Conservation (phyloP, 2,888 invertebrate species). For the Amiota communis region DNA sequence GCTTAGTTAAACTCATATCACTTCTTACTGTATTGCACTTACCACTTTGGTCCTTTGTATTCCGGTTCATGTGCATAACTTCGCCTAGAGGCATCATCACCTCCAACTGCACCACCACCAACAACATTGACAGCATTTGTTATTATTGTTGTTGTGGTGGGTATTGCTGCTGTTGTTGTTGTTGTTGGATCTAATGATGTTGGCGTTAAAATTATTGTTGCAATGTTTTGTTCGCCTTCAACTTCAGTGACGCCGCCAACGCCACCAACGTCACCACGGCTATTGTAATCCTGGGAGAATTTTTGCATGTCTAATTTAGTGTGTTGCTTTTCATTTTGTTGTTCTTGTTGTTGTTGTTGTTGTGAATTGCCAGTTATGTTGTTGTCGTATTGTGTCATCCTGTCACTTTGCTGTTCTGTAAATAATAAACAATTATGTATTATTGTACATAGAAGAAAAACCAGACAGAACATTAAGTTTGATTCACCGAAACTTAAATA, state of each 20-base stretch:
- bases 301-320: slow-evolving; percentile 69
- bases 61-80: slow-evolving; percentile 50
- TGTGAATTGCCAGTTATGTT: slow-evolving; percentile 34
- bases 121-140: slow-evolving; percentile 41
- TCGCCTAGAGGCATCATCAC: neutral
- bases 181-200: slow-evolving; percentile 68
- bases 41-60: slow-evolving; percentile 71
- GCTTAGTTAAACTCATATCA: too few species aligned
- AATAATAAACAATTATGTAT: slow-evolving; percentile 47
- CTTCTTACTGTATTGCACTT: slow-evolving; percentile 50
- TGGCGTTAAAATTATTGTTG: slow-evolving; percentile 70
- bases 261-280: slow-evolving; percentile 39
- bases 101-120: slow-evolving; percentile 18
- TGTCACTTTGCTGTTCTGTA: slow-evolving; percentile 48
- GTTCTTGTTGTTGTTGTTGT: slow-evolving; percentile 10
- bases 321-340: slow-evolving; percentile 44
- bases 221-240: slow-evolving; percentile 57
- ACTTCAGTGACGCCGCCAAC: slow-evolving; percentile 34
- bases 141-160: slow-evolving; percentile 25
- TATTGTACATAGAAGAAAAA: neutral
- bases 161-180: slow-evolving; percentile 39
- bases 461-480: too few species aligned
- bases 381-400: slow-evolving; percentile 30
- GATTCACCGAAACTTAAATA: neutral
- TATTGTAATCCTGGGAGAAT: slow-evolving; percentile 59